phyloP scores from a whole-genome alignment of 2,113 vertebrate genomes.

The Tretioscincus oriximinensis region DNA sequence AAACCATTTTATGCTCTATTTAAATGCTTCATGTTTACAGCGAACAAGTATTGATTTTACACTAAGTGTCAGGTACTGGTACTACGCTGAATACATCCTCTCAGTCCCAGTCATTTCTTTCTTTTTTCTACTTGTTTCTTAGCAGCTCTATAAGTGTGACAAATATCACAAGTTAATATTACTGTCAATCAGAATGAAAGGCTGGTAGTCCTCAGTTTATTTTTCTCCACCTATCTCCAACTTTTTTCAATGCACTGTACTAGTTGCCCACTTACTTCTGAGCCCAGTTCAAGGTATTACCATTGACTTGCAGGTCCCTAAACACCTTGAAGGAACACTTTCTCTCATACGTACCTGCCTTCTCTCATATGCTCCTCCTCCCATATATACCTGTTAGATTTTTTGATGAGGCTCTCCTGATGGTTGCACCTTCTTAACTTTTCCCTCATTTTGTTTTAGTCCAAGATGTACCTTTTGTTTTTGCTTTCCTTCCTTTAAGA shows the following conservation, averaged over 20 bases:
- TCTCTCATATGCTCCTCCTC: too few species aligned
- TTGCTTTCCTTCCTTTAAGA: too few species aligned
- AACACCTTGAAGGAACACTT: neutral
- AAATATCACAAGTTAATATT: slow-evolving; percentile 7
- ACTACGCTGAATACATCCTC: slow-evolving; percentile 5
- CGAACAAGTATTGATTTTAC: slow-evolving; percentile 1
- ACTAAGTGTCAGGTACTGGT: neutral
- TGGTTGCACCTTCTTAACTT: too few species aligned
- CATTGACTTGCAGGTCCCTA: too few species aligned
- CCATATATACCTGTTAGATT: too few species aligned
- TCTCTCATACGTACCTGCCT: neutral
- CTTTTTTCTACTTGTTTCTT: neutral
- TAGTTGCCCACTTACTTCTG: neutral
- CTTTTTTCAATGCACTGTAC: neutral
- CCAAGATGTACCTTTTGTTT: too few species aligned
- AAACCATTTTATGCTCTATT: slow-evolving; percentile 5
- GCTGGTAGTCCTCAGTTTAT: too few species aligned
- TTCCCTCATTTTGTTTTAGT: too few species aligned
- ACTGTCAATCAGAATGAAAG: neutral
- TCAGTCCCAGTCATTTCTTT: neutral
- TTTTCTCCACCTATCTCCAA: too few species aligned
- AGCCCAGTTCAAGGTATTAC: too few species aligned
- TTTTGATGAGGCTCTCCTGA: too few species aligned
- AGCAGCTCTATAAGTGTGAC: slow-evolving; percentile 12
- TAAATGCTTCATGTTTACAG: slow-evolving; percentile 25